A percentile compares a stretch with the other conserved stretches of the same genome.
Evolutionary conservation across 2,113 vertebrate genomes (phyloP).

Genomic region (Clinocottus analis): DNA sequence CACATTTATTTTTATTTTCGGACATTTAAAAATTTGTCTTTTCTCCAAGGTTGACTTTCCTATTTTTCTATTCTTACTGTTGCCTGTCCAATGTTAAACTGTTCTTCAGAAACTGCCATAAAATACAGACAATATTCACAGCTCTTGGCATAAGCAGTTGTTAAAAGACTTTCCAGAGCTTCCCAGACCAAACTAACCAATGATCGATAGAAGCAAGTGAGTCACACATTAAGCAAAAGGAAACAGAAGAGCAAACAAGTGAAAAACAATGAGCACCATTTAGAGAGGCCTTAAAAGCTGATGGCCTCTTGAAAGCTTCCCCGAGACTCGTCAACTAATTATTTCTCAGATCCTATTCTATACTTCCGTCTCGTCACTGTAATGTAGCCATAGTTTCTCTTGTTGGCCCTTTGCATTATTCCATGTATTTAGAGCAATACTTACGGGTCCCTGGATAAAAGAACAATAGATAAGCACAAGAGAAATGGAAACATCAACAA

Average conservation of each 20-base stretch:
- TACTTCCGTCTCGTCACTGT: neutral
- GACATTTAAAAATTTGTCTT: neutral
- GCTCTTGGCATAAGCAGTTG: neutral
- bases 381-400: neutral
- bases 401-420: neutral
- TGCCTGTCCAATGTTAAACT: neutral
- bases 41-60: constrained; percentile 1
- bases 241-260: neutral
- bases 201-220: neutral
- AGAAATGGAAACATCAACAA: neutral
- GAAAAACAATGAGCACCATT: neutral
- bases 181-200: neutral
- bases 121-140: no score
- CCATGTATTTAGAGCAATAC: neutral
- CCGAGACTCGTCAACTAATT: neutral
- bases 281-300: neutral
- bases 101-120: neutral
- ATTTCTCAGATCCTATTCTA: neutral
- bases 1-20: constrained; percentile 26
- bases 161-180: neutral
- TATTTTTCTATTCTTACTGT: neutral
- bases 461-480: no score
- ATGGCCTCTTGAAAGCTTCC: neutral
- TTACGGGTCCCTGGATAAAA: neutral
- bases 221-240: neutral